These are phyloP conservation scores for Gallinago undulata DNA, from an alignment of 2,113 vertebrate genomes.

Conservation along the genomic window DNA sequence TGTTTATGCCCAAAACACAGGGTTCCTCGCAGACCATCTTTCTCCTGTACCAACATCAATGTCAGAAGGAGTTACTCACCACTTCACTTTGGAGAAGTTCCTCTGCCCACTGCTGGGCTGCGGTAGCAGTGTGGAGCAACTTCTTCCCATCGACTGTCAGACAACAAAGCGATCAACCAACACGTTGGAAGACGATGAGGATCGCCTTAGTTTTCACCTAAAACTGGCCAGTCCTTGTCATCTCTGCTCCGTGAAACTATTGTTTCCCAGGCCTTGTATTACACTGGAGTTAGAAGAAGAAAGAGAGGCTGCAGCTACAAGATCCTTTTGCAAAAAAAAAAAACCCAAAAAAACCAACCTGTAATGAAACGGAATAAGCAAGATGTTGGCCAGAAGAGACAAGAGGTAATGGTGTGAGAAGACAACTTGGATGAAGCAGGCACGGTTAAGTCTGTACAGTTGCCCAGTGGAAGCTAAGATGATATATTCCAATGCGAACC, in stretches of 20 bases:
- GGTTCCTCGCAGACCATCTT: neutral
- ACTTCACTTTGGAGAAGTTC: neutral
- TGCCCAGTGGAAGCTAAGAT: neutral
- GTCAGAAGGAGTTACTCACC: slow-evolving; percentile 4
- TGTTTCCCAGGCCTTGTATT: neutral
- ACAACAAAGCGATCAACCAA: neutral
- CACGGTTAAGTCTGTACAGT: neutral
- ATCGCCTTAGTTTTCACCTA: neutral
- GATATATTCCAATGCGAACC: neutral
- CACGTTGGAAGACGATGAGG: neutral
- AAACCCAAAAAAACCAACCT: neutral
- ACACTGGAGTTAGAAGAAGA: neutral
- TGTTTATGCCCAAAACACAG: neutral
- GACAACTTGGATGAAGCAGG: neutral
- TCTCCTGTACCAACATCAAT: neutral
- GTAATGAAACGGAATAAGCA: neutral
- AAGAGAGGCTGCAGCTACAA: neutral
- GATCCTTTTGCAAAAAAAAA: neutral
- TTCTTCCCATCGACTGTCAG: neutral
- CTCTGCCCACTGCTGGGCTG: neutral
- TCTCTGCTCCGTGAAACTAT: neutral
- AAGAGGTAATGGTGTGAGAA: neutral
- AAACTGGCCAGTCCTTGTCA: neutral
- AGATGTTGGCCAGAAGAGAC: neutral
- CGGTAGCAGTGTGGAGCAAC: fast-evolving